A percentile compares a stretch with the other conserved stretches of the same genome.
These are phyloP conservation scores for Chrysogorgia sp. DNA, from an alignment of 92 coral and sea anemone species.

Conservation along the genomic window DNA sequence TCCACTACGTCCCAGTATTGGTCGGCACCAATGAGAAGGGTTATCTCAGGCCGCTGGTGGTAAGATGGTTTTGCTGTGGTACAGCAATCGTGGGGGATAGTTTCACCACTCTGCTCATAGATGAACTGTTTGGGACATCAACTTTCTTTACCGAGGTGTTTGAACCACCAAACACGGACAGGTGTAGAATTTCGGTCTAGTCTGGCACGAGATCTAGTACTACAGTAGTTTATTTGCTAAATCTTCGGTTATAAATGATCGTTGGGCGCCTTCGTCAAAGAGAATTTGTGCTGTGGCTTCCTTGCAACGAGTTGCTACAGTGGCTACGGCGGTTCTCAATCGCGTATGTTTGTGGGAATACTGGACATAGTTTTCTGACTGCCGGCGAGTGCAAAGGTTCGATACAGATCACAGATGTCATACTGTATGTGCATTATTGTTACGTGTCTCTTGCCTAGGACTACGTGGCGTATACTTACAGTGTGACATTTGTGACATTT, in stretches of 20 bases:
- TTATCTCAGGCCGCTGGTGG: constrained; percentile 24
- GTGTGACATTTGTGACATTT: not conserved
- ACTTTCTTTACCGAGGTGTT: constrained; percentile 35
- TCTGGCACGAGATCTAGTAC: constrained; percentile 28
- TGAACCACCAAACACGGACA: constrained; percentile 43
- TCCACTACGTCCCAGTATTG: constrained; percentile 44
- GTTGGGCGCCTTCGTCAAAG: constrained; percentile 59
- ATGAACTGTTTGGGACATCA: constrained; percentile 21
- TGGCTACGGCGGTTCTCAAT: constrained; percentile 20
- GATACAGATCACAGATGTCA: not conserved
- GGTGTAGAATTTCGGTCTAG: constrained; percentile 20
- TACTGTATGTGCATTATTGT: not conserved
- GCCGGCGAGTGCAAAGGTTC: not conserved
- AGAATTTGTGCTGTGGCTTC: constrained; percentile 35
- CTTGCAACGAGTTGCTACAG: not conserved
- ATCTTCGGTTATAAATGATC: constrained; percentile 44
- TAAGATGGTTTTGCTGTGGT: constrained; percentile 28
- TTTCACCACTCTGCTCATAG: constrained; percentile 47
- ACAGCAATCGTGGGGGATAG: constrained; percentile 52
- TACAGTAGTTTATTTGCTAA: not conserved
- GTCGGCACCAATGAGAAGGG: constrained; percentile 54
- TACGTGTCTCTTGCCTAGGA: not conserved
- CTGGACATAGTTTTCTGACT: not conserved
- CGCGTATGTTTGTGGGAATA: constrained; percentile 11
- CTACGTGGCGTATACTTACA: not conserved